Percentiles rank a stretch among this genome's conserved stretches.
These are phyloP conservation scores for Drosophila hamatofila DNA, from an alignment of 2,888 invertebrate species.

Conservation along the genomic window DNA sequence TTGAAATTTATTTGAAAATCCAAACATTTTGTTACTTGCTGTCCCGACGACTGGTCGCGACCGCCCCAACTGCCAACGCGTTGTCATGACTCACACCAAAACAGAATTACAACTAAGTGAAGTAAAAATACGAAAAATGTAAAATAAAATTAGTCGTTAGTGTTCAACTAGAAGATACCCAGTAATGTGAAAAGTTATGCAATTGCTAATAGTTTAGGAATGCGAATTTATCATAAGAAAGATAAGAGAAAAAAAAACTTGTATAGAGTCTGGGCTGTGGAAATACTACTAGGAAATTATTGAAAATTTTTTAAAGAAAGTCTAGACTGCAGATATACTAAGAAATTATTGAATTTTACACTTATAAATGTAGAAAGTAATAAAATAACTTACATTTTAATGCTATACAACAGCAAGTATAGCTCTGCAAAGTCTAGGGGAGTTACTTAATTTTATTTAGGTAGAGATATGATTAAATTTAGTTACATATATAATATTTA, in stretches of 20 bases:
- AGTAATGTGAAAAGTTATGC: background rate
- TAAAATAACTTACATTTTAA: too few species aligned
- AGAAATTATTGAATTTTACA: background rate
- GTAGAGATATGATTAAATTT: too few species aligned
- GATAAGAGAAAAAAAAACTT: background rate
- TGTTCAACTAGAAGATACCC: conserved; percentile 1
- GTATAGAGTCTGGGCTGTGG: background rate
- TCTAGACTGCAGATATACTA: background rate
- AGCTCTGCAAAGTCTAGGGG: too few species aligned
- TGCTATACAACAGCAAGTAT: too few species aligned
- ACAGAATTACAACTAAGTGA: conserved; percentile 39
- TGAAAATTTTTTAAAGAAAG: too few species aligned
- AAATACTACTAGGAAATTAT: background rate
- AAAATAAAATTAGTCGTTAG: background rate
- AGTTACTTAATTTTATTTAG: too few species aligned
- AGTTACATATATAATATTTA: too few species aligned
- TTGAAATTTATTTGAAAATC: conserved; percentile 72
- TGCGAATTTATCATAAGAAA: too few species aligned
- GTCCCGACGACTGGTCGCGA: background rate
- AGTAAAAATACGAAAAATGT: conserved; percentile 20
- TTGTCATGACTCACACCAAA: conserved; percentile 53
- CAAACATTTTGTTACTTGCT: conserved; percentile 40
- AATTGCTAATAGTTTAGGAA: background rate
- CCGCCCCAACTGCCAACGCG: conserved; percentile 5
- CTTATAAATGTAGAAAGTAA: too few species aligned